A percentile compares a stretch with the other conserved stretches of the same genome.
Conservation (phyloP, 2,888 invertebrate species). For the Steinernema carpocapsae region DNA sequence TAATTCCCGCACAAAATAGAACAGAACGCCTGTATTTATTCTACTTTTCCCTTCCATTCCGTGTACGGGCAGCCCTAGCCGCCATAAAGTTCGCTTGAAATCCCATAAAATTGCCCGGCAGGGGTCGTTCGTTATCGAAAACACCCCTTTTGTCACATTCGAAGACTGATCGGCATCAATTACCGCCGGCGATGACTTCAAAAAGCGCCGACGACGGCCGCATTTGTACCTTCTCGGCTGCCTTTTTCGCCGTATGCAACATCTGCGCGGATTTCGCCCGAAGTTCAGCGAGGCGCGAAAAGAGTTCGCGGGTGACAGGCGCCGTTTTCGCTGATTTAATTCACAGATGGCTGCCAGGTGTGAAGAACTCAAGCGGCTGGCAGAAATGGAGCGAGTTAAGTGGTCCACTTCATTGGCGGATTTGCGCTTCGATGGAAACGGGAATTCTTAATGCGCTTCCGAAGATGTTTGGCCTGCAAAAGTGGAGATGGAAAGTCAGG, state of each 20-base stretch:
- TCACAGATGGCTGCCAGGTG: conserved; percentile 21
- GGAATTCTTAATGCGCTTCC: no score
- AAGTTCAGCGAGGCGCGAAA: not conserved
- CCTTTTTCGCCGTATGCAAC: not conserved
- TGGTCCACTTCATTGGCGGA: not conserved
- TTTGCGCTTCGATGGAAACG: not conserved
- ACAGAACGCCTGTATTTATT: no score
- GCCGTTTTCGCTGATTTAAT: not conserved
- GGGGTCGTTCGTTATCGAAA: conserved; percentile 18
- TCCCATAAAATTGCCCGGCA: conserved; percentile 18
- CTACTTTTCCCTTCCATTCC: not conserved
- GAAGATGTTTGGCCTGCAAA: no score
- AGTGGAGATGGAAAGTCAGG: no score
- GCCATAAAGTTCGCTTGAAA: not conserved
- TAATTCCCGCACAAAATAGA: no score
- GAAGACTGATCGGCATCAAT: conserved; percentile 11
- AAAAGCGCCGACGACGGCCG: not conserved
- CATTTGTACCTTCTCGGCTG: not conserved
- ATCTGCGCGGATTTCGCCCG: no score
- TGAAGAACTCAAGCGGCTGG: not conserved
- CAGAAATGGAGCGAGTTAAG: conserved; percentile 24
- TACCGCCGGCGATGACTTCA: not conserved
- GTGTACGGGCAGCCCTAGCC: not conserved
- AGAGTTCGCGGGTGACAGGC: not conserved
- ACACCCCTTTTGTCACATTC: conserved; percentile 17